These are phyloP conservation scores for Chelonia mydas DNA, from an alignment of 2,797 vertebrate genomes.

Conservation along the genomic window DNA sequence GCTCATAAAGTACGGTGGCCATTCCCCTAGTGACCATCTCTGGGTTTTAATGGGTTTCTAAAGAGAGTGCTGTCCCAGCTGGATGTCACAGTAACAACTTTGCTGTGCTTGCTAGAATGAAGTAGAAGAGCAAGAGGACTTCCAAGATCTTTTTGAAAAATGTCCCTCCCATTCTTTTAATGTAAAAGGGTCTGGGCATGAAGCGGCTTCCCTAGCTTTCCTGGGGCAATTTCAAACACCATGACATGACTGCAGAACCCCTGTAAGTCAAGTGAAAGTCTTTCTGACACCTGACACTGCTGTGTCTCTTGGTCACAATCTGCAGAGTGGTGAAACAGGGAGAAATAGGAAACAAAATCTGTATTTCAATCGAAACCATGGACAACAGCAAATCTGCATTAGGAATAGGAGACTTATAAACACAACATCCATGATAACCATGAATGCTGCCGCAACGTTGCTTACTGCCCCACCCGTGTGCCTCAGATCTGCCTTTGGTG, in stretches of 20 bases:
- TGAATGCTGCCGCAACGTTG: background rate
- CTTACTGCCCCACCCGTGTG: background rate
- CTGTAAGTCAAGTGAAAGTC: too few relatives aligned
- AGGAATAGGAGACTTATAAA: background rate
- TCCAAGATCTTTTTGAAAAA: accelerated
- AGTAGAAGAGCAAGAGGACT: background rate
- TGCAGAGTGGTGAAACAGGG: background rate
- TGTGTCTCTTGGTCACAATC: background rate
- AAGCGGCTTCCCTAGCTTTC: accelerated
- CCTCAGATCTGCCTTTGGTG: background rate
- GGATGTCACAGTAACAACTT: accelerated
- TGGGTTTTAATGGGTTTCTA: background rate
- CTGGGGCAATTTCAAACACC: background rate
- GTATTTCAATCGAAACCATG: background rate
- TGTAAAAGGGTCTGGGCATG: accelerated
- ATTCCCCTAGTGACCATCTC: conserved; percentile 57
- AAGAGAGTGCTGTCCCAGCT: accelerated
- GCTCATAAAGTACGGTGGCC: accelerated
- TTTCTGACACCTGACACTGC: background rate
- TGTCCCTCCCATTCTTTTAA: background rate
- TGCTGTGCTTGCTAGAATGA: background rate
- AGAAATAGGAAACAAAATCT: background rate
- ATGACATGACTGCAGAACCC: background rate
- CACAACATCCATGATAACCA: background rate
- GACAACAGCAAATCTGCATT: background rate